Conservation (phyloP, 2,888 invertebrate species). For the Tubulanus polymorphus region DNA sequence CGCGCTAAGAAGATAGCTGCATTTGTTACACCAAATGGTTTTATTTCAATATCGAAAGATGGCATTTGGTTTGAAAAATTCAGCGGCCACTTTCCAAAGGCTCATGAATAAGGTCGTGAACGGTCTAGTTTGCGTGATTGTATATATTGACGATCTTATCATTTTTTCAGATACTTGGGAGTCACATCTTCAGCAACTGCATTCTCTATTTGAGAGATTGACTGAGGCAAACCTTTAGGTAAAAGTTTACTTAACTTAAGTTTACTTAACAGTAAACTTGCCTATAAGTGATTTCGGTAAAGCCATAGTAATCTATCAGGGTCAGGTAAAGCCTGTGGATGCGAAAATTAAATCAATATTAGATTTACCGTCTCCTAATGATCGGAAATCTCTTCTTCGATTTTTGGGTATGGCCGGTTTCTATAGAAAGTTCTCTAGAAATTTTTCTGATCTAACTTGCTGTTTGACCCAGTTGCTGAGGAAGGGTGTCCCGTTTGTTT, state of each 20-base stretch:
- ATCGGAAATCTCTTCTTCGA: conserved; percentile 14
- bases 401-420: conserved; percentile 19
- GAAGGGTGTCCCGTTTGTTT: too few species aligned
- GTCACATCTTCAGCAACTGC: too few species aligned
- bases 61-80: conserved; percentile 24
- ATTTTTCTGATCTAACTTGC: conserved; percentile 16
- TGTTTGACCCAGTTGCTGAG: conserved; percentile 17
- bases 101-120: conserved; percentile 10
- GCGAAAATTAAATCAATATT: conserved; percentile 12
- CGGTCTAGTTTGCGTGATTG: conserved; percentile 2
- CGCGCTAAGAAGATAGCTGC: conserved; percentile 23
- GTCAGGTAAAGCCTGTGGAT: conserved; percentile 5
- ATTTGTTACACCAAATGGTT: conserved; percentile 17
- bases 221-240: too few species aligned
- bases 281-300: too few species aligned
- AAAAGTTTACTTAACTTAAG: too few species aligned
- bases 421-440: conserved; percentile 14
- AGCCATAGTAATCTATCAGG: too few species aligned
- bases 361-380: conserved; percentile 13
- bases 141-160: conserved; percentile 8
- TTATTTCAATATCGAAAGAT: conserved; percentile 22
- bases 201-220: too few species aligned
- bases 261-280: too few species aligned
- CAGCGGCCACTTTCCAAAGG: conserved; percentile 20
- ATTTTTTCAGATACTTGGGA: conserved; percentile 12